Evolutionary conservation across 2,888 invertebrate genomes (phyloP).

Genomic region (Polyploca ridens): DNA sequence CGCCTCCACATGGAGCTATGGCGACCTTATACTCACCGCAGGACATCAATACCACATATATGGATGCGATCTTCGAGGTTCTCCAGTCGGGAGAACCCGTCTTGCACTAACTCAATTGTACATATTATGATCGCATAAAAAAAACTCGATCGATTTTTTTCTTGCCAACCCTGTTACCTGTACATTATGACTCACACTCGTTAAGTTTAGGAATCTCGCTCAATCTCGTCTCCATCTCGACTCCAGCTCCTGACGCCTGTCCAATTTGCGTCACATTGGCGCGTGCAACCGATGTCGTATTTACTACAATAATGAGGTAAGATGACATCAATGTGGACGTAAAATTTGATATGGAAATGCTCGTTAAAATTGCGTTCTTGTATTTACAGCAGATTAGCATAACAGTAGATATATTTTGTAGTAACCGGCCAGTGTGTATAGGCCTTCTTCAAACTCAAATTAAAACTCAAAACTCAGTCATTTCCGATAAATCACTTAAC

Average conservation of each 20-base stretch:
- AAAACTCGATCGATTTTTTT: constrained; percentile 4
- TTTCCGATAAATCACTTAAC: no score
- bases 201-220: constrained; percentile 53
- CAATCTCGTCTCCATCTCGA: constrained; percentile 37
- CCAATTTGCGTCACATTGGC: constrained; percentile 71
- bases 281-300: constrained; percentile 50
- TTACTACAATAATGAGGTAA: constrained; percentile 39
- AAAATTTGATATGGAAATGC: neutral
- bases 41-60: no score
- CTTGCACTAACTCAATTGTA: no score
- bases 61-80: no score
- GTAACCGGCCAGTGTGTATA: no score
- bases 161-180: constrained; percentile 47
- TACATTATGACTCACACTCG: constrained; percentile 56
- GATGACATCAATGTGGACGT: neutral
- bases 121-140: no score
- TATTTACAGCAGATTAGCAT: neutral
- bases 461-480: no score
- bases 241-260: constrained; percentile 62
- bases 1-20: no score
- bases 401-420: no score
- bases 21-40: no score
- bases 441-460: no score
- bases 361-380: neutral
- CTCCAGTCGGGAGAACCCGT: no score